Conservation (phyloP, 2,797 vertebrate genomes). For the Mormyrops attenuatus region DNA sequence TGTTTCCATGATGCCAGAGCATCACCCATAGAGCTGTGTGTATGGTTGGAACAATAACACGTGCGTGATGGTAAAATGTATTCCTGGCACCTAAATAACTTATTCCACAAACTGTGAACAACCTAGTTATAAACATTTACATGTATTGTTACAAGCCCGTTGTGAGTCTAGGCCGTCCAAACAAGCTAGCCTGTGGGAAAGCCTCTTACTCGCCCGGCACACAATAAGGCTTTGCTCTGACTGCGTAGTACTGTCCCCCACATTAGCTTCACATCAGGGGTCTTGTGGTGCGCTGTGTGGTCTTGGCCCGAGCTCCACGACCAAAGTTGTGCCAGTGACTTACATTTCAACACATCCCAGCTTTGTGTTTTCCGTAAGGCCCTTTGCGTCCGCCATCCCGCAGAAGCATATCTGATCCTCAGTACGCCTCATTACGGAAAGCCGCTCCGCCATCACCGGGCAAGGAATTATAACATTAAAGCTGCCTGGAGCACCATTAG, state of each 20-base stretch:
- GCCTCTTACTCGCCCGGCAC: not conserved
- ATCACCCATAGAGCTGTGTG: not conserved
- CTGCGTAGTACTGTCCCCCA: not conserved
- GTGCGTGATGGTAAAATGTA: not conserved
- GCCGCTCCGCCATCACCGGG: not conserved
- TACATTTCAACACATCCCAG: constrained; percentile 1
- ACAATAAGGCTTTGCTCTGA: constrained; percentile 1
- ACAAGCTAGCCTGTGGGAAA: constrained; percentile 1
- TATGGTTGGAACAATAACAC: not conserved
- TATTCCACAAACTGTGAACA: constrained; percentile 11
- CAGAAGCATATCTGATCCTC: constrained; percentile 4
- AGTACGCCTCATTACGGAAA: not conserved
- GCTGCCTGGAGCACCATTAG: not conserved
- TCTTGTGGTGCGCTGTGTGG: not conserved
- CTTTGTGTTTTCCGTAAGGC: not conserved
- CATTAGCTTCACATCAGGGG: constrained; percentile 5
- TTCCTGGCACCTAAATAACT: not conserved
- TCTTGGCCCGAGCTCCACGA: not conserved
- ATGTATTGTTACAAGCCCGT: not conserved
- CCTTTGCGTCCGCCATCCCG: not conserved
- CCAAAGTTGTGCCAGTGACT: not conserved
- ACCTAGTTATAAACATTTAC: constrained; percentile 8
- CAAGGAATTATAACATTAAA: not conserved
- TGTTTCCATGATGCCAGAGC: not conserved
- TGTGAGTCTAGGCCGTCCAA: constrained; percentile 3